Percentiles rank a stretch among this genome's conserved stretches.
Evolutionary conservation across 1,140 invertebrate genomes (phyloP).

Genomic region (Homalodisca vitripennis): DNA sequence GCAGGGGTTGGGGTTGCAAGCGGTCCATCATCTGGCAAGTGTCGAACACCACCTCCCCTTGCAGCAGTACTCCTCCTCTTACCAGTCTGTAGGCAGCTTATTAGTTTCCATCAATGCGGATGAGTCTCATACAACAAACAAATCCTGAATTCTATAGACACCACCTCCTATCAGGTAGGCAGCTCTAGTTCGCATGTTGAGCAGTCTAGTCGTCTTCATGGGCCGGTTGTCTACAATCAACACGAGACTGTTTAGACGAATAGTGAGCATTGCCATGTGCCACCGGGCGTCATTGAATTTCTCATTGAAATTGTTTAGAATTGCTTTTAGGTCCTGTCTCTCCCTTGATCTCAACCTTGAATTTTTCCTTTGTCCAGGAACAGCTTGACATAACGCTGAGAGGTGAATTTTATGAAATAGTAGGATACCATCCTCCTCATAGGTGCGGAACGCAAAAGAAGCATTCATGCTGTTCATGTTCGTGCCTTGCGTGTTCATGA

Average conservation of each 20-base stretch:
- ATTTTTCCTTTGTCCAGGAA: slow-evolving; percentile 79
- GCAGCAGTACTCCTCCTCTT: slow-evolving; percentile 75
- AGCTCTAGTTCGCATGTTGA: slow-evolving; percentile 74
- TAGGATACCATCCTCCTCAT: slow-evolving; percentile 82
- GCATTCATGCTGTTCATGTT: slow-evolving; percentile 72
- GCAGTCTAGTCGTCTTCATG: slow-evolving; percentile 72
- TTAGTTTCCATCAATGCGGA: slow-evolving; percentile 88
- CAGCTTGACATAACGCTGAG: slow-evolving; percentile 75
- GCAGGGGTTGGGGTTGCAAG: slow-evolving; percentile 97
- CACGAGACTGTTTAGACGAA: slow-evolving; percentile 66
- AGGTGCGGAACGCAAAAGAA: slow-evolving; percentile 89
- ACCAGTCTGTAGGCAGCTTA: slow-evolving; percentile 78
- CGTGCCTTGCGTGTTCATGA: too few species aligned
- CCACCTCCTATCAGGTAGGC: slow-evolving; percentile 75
- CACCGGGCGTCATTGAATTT: slow-evolving; percentile 87
- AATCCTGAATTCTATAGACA: slow-evolving; percentile 70
- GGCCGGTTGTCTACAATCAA: slow-evolving; percentile 76
- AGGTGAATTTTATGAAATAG: slow-evolving; percentile 84
- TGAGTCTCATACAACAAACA: slow-evolving; percentile 87
- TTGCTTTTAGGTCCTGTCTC: slow-evolving; percentile 60
- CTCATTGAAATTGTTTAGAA: slow-evolving; percentile 82
- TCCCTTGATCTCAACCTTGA: slow-evolving; percentile 73
- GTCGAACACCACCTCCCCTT: slow-evolving; percentile 80
- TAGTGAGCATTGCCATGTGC: slow-evolving; percentile 77
- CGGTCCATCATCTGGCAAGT: slow-evolving; percentile 87